Conservation (phyloP, 2,113 vertebrate species). For the Vidua chalybeata region DNA sequence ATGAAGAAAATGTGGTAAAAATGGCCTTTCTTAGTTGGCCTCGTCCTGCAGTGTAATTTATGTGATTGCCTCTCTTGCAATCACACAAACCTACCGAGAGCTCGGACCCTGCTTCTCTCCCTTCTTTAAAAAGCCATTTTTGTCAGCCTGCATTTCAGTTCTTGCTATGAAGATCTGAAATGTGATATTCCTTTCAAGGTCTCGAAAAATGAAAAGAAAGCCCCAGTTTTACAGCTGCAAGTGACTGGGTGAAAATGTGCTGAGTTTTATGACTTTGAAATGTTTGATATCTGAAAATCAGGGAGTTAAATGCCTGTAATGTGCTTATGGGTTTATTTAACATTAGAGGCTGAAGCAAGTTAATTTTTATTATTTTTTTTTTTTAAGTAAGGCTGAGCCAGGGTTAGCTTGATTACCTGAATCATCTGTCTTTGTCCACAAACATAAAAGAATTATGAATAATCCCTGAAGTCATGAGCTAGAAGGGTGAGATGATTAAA, state of each 20-base stretch:
- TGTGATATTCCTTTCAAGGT: neutral
- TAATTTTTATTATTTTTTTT: neutral
- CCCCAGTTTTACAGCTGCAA: neutral
- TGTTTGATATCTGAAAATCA: neutral
- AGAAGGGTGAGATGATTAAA: neutral
- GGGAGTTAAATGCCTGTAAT: neutral
- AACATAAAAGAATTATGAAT: neutral
- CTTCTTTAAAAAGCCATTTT: neutral
- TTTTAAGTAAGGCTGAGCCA: neutral
- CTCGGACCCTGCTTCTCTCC: neutral
- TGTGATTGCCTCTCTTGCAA: neutral
- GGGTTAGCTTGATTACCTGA: neutral
- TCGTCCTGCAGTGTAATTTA: neutral
- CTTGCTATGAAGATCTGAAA: neutral
- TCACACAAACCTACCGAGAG: neutral
- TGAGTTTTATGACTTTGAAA: neutral
- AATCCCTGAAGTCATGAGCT: neutral
- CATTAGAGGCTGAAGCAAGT: neutral
- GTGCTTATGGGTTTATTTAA: neutral
- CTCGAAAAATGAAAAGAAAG: neutral
- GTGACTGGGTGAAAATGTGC: neutral
- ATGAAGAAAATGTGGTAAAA: neutral
- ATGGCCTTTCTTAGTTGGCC: neutral
- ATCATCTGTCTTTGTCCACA: neutral
- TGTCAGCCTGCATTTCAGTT: neutral